Evolutionary conservation across 1,140 invertebrate species (phyloP).

Genomic region (Lucilia sericata): DNA sequence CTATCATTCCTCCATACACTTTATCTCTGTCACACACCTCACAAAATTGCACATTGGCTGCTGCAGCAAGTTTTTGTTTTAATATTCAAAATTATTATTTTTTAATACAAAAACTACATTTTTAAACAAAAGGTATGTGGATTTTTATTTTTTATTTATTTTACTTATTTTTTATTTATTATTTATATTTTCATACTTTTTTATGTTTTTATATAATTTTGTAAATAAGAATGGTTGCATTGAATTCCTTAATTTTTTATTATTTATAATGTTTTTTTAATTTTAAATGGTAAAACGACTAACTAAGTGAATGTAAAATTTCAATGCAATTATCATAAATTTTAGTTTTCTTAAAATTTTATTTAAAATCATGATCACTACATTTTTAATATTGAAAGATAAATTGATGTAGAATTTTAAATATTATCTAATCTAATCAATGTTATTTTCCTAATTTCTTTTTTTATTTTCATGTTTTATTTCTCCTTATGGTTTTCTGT

Average conservation of each 20-base stretch:
- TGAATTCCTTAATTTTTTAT: not conserved
- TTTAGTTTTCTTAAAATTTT: not conserved
- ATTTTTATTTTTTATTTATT: slow-evolving; percentile 33
- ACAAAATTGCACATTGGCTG: not conserved
- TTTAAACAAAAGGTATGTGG: slow-evolving; percentile 40
- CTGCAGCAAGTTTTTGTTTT: not conserved
- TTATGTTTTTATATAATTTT: not conserved
- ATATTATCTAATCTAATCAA: not conserved
- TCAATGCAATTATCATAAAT: not conserved
- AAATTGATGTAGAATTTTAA: not conserved
- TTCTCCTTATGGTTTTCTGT: slow-evolving; percentile 42
- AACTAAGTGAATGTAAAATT: not conserved
- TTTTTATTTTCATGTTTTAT: slow-evolving; percentile 45
- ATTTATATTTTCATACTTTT: slow-evolving; percentile 32
- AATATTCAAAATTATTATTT: not conserved
- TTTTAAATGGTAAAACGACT: not conserved
- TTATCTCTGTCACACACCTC: not conserved
- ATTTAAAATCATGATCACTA: not conserved
- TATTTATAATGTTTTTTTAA: not conserved
- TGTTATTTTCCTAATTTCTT: slow-evolving; percentile 37
- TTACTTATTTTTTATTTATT: slow-evolving; percentile 19
- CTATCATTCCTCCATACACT: not conserved
- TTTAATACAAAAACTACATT: slow-evolving; percentile 23
- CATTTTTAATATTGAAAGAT: not conserved
- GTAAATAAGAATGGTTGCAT: not conserved